Percentiles rank a stretch among this genome's conserved stretches.
Evolutionary conservation across 37 sponge, comb jelly and placozoan genomes (phyloP).

Genomic region (Geodia barretti): DNA sequence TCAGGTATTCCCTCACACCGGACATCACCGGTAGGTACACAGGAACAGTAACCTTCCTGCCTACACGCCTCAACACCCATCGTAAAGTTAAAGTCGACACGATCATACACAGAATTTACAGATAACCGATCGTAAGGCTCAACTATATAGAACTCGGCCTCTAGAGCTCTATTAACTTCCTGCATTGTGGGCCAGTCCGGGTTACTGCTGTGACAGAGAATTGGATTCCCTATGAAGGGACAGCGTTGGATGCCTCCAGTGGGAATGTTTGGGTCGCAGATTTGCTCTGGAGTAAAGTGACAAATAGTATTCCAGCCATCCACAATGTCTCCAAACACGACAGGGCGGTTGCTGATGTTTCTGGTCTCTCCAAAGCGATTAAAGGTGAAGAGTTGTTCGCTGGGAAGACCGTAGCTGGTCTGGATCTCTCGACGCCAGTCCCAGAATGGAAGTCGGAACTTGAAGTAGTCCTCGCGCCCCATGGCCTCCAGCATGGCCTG

Average conservation of each 20-base stretch:
- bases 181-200: slow-evolving; percentile 44
- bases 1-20: too few species aligned
- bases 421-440: slow-evolving; percentile 51
- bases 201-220: slow-evolving; percentile 35
- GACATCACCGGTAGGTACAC: too few species aligned
- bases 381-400: slow-evolving; percentile 35
- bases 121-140: too few species aligned
- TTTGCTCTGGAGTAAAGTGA: slow-evolving; percentile 10
- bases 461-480: slow-evolving; percentile 36
- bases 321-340: slow-evolving; percentile 17
- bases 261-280: slow-evolving; percentile 37
- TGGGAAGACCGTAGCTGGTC: slow-evolving; percentile 6
- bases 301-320: slow-evolving; percentile 63
- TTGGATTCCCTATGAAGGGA: slow-evolving; percentile 43
- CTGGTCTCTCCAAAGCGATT: slow-evolving; percentile 31
- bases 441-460: slow-evolving; percentile 47
- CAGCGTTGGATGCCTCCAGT: slow-evolving; percentile 46
- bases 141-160: too few species aligned
- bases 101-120: too few species aligned
- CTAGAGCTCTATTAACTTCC: slow-evolving; percentile 20
- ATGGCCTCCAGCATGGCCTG: slow-evolving; percentile 27
- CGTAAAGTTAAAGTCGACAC: too few species aligned
- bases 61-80: too few species aligned
- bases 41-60: too few species aligned
- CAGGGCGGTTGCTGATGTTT: slow-evolving; percentile 30